These are phyloP conservation scores for Meriones unguiculatus DNA, from an alignment of 2,113 vertebrate genomes.

Conservation along the genomic window DNA sequence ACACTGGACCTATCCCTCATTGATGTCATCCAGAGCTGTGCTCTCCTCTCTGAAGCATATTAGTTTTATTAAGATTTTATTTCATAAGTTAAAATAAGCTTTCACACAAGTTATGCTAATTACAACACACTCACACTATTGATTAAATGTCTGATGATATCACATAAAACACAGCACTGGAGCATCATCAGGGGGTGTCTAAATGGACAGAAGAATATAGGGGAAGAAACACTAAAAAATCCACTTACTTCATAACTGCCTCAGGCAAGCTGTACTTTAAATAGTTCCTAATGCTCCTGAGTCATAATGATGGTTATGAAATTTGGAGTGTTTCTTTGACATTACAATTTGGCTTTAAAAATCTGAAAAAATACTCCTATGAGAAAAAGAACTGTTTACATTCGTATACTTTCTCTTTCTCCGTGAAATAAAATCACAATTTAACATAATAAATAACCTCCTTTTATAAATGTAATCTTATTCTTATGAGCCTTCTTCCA, in stretches of 20 bases:
- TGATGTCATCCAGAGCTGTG: background rate
- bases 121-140: conserved; percentile 11
- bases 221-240: background rate
- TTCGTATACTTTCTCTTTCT: conserved; percentile 52
- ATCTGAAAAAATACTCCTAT: conserved; percentile 69
- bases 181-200: background rate
- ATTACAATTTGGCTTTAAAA: conserved; percentile 68
- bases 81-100: background rate
- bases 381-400: conserved; percentile 59
- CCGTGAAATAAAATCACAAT: background rate
- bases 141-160: conserved; percentile 34
- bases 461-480: background rate
- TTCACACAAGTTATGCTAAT: background rate
- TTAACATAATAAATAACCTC: conserved; percentile 63
- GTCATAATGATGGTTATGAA: conserved; percentile 68
- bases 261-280: conserved; percentile 54
- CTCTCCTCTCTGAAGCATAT: background rate
- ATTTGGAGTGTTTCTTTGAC: conserved; percentile 65
- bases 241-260: conserved; percentile 56
- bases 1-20: background rate
- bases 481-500: background rate
- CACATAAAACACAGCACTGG: background rate
- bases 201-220: background rate
- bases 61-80: background rate
- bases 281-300: conserved; percentile 50